Evolutionary conservation across 2,797 vertebrate species (phyloP), one percentile per base, ranked within the genome.

Genomic region (Meda fulgida): DNA sequence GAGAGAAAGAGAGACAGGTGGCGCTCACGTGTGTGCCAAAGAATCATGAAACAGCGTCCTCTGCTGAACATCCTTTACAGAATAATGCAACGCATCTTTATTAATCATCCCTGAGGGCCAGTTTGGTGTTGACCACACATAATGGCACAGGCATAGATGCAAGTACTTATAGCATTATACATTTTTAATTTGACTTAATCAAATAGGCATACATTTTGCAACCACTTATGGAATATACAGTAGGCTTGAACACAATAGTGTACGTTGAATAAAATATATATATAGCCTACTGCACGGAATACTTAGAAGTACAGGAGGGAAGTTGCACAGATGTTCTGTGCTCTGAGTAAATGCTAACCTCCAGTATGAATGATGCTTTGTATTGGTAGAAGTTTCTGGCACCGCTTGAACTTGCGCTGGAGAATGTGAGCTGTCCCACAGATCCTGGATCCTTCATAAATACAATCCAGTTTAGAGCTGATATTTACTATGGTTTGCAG

Each of bases 51-150:
- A 53, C 60, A 29, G 36, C 53, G 38, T 38, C 51, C 80, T 63
- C 80, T 82, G 69, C 69, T 82, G 80, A 40, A 21, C 67, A 21
- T 31, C 8, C 4, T 31, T 14, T 70, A 34, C 79, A 9, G 19
- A 34, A 36, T 21, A 21, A 36, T 67, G 31, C 31, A 36, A 21
- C 29, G 6, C 14, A 0, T 16, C 13, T 63, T 58, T 58, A 21
- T 34, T 19, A 66, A 21, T 67, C 60, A 10, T 36, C 31, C 26
- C 60, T 1, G 26, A 31, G 60, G 6, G 60, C 29, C 60, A 31
- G 3, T 65, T 65, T 65, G 18, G 60, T 16, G 60, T 65, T 65
- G 26, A 65, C 1, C 60, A 65, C 26, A 18, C n/a, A 29, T 29
- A 14, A 63, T 29, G 58, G n/a, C 26, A 63, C 26, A 29, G 2